Base-by-base conservation (phyloP, 2,797 vertebrate genomes). In the Syngnathus acus region DNA sequence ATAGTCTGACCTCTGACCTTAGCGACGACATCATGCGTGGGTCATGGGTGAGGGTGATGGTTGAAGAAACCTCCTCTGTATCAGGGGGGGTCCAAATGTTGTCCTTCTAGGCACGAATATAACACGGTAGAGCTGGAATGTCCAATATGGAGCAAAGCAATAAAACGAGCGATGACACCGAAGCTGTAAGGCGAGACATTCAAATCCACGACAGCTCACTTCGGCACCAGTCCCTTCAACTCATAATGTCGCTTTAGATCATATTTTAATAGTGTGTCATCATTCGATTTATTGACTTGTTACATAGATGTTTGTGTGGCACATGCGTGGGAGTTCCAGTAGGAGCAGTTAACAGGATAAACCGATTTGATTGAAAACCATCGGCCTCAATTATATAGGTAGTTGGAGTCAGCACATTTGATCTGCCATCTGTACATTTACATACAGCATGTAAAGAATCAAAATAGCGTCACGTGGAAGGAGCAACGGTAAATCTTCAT, bases 231-330 rank as follows among this genome's bases (percentile, higher is more conserved):
- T 17, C 67, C 64, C 62, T 54, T 47, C 40, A 17, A 48, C 66
- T 62, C 64, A 40, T 58, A 0, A 50, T 80, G 78, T 80, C 81
- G 74, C 84, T 82, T 68, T 59, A 47, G 60, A 37, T 26, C 63
- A 69, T 72, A 77, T 83, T 75, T 72, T 71, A 38, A 65, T 74
- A 67, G 45, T 1, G 0, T 82, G 76, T 85, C 82, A 82, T n/a
- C 40, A 8, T 68, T 50, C 66, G 77, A 76, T 81, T 73, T 38
- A 69, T 80, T 77, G 73, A 78, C 74, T 63, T n/a, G 13, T 83
- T 75, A 69, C 71, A 72, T 78, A 78, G 69, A 78, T 1, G 68
- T 72, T 71, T 53, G 9, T 51, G 68, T 74, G 68, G 68, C 66
- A 65, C 58, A n/a, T 13, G 19, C 16, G 59, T 17, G 8, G 8